Percentiles rank a stretch among this genome's conserved stretches.
These are phyloP conservation scores for Rhysida immarginata DNA, from an alignment of 1,140 invertebrate genomes.

Conservation along the genomic window DNA sequence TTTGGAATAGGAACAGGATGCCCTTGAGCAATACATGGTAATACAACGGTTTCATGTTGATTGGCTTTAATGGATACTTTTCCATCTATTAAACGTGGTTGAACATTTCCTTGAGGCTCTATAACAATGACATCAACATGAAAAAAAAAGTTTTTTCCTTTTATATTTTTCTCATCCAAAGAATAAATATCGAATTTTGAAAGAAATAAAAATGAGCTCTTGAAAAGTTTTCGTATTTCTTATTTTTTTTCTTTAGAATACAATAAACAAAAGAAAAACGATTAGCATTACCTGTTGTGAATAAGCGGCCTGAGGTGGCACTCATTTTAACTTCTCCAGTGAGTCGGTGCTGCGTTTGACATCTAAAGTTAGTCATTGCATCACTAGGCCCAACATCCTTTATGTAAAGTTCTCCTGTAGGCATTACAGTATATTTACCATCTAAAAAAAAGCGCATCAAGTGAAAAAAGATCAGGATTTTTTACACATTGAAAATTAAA, in stretches of 20 bases:
- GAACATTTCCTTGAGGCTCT: constrained; percentile 20
- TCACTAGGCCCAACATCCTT: constrained; percentile 53
- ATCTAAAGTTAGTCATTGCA: constrained; percentile 66
- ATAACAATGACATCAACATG: no score
- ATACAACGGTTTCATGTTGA: constrained; percentile 24
- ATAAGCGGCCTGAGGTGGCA: constrained; percentile 66
- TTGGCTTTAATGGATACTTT: constrained; percentile 20
- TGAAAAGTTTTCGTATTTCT: no score
- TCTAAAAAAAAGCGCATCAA: constrained; percentile 34
- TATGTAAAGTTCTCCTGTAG: constrained; percentile 69
- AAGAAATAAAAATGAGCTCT: no score
- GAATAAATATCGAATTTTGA: no score
- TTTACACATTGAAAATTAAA: no score
- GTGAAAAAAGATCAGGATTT: background rate
- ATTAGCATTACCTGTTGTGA: constrained; percentile 94
- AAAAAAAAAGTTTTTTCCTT: no score
- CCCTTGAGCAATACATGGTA: constrained; percentile 30
- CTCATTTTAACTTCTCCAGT: constrained; percentile 85
- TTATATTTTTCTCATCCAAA: no score
- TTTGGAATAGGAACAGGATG: constrained; percentile 21
- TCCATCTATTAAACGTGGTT: constrained; percentile 20
- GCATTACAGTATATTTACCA: constrained; percentile 65
- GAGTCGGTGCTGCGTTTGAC: constrained; percentile 79
- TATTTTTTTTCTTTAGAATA: no score
- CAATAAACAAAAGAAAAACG: no score